Base-by-base conservation (phyloP, 2,113 vertebrate genomes). In the Chrysemys picta region DNA sequence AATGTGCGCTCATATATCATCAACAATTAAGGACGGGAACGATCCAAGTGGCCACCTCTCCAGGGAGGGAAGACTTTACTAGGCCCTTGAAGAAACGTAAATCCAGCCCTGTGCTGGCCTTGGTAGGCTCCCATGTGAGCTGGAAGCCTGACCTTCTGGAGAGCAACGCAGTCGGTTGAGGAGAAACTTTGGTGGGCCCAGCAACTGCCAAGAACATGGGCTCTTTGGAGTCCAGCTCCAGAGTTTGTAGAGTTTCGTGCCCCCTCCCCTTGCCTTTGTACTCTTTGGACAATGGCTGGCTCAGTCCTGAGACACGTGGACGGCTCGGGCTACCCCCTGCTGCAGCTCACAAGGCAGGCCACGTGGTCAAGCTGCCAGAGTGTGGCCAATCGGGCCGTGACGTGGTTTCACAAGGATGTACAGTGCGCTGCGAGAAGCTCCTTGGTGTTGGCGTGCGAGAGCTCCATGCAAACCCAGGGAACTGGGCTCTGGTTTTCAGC, bases 1-100 rank as follows among this genome's bases (percentile, higher is more conserved):
- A 85, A 35, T 13, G 81, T 13, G 69, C 87, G 83, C 57, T 93
- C 95, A 7, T 96, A 93, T 29, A 96, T 97, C 96, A 93, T 31
- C 89, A 56, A 75, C 94, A 82, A 94, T 94, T 94, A 90, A 85
- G 83, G 96, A 87, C 1, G 29, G 95, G 91, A 88, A 93, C 24
- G n/a, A 92, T 93, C 95, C 96, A 84, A 96, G 53, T 84, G 90
- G 85, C 10, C 65, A 16, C 69, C 79, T 89, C 95, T 87, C 84
- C 59, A 38, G 91, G 89, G 92, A 89, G 35, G 65, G 62, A 80
- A 91, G 62, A 84, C 49, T 76, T 57, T 80, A 49, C 42, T 35
- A 78, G 90, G 62, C 76, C 83, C 91, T 94, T 31, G 2, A 90
- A 91, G 87, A 91, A 95, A 90, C 19, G 50, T 87, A 90, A 88